phyloP scores from a whole-genome alignment of 2,888 invertebrate species.

The Hyposoter dolosus region DNA sequence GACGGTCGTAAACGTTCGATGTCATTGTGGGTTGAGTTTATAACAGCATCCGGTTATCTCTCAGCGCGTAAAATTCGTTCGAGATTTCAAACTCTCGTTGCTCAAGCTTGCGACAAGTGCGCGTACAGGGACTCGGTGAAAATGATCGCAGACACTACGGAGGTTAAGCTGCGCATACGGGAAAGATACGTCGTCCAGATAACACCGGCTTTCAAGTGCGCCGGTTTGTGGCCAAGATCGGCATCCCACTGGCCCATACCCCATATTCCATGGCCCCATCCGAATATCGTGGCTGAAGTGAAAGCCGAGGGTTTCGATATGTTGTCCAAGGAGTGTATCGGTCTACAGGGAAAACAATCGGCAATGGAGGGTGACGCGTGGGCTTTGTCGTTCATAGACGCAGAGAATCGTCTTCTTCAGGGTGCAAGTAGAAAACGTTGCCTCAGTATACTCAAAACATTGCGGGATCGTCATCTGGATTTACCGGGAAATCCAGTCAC shows the following conservation, averaged over 20 bases:
- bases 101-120: slow-evolving; percentile 96
- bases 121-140: slow-evolving; percentile 96
- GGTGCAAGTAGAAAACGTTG: slow-evolving; percentile 95
- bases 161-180: slow-evolving; percentile 94
- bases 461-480: slow-evolving; percentile 95
- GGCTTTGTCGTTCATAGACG: slow-evolving; percentile 96
- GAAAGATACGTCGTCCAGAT: slow-evolving; percentile 97
- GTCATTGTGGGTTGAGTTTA: slow-evolving; percentile 99
- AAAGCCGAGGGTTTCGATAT: slow-evolving; percentile 98
- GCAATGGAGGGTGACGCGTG: slow-evolving; percentile 98
- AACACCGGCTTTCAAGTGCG: slow-evolving; percentile 97
- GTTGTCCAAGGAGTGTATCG: slow-evolving; percentile 93
- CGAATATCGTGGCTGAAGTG: slow-evolving; percentile 95
- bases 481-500: slow-evolving; percentile 95
- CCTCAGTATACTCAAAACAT: slow-evolving; percentile 94
- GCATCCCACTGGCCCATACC: slow-evolving; percentile 97
- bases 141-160: slow-evolving; percentile 97
- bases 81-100: slow-evolving; percentile 95
- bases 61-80: slow-evolving; percentile 97
- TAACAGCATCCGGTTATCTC: slow-evolving; percentile 97
- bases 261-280: slow-evolving; percentile 96
- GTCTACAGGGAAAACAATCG: slow-evolving; percentile 93
- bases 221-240: slow-evolving; percentile 97
- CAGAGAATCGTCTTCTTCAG: slow-evolving; percentile 95
- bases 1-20: slow-evolving; percentile 98